These are phyloP conservation scores for Hoplostethus mediterraneus DNA, from an alignment of 2,797 vertebrate genomes.

Conservation along the genomic window DNA sequence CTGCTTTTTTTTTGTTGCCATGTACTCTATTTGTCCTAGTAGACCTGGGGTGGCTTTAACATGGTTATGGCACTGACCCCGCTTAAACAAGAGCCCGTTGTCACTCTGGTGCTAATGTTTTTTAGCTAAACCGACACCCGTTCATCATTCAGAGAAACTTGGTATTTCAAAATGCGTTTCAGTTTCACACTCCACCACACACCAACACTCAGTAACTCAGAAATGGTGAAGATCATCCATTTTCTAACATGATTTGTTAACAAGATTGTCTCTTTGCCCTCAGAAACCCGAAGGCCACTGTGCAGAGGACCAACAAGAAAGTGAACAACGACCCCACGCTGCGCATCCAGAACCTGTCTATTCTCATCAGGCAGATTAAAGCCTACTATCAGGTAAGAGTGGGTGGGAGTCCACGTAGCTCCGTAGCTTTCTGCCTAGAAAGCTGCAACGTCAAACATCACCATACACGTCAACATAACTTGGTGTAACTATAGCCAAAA, in stretches of 20 bases:
- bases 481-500: background rate
- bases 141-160: background rate
- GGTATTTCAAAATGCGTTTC: background rate
- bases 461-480: background rate
- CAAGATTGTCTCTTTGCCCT: background rate
- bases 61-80: slow-evolving; percentile 8
- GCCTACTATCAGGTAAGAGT: slow-evolving; percentile 94
- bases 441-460: background rate
- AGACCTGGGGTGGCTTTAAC: slow-evolving; percentile 8
- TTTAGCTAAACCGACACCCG: slow-evolving; percentile 4
- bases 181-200: background rate
- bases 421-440: background rate
- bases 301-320: slow-evolving; percentile 96
- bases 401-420: background rate
- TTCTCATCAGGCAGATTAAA: slow-evolving; percentile 96
- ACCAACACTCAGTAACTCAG: background rate
- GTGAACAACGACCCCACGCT: slow-evolving; percentile 96
- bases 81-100: slow-evolving; percentile 32
- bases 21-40: background rate
- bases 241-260: slow-evolving; percentile 1
- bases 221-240: background rate
- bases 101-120: slow-evolving; percentile 36
- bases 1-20: background rate
- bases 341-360: slow-evolving; percentile 95
- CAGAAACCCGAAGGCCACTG: slow-evolving; percentile 94